These are phyloP conservation scores for Teleiodes luculella DNA, from an alignment of 2,888 invertebrate species.

Conservation along the genomic window DNA sequence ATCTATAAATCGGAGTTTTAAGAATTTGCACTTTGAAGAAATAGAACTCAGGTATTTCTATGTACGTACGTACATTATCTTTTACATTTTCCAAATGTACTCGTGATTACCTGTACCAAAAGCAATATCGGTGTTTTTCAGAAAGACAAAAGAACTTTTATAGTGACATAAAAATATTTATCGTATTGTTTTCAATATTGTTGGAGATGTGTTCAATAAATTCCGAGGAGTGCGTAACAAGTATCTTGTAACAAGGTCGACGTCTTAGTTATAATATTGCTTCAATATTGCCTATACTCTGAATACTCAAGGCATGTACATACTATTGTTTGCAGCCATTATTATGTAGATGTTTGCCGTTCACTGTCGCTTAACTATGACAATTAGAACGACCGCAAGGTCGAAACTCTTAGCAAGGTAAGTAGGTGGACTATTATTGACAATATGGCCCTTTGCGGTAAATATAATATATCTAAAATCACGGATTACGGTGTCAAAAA, in stretches of 20 bases:
- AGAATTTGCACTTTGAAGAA: slow-evolving; percentile 30
- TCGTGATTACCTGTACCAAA: no score
- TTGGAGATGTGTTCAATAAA: slow-evolving; percentile 29
- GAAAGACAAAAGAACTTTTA: background rate
- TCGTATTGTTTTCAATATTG: slow-evolving; percentile 3
- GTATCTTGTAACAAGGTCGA: slow-evolving; percentile 35
- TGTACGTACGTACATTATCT: no score
- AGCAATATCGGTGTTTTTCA: no score
- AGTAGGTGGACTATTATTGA: slow-evolving; percentile 14
- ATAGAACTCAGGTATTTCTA: no score
- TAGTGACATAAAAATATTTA: background rate
- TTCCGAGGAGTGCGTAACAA: slow-evolving; percentile 15
- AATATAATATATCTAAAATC: no score
- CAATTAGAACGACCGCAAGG: slow-evolving; percentile 51
- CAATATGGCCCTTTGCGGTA: background rate
- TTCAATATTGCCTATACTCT: slow-evolving; percentile 6
- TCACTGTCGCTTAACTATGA: slow-evolving; percentile 46
- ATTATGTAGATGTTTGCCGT: slow-evolving; percentile 51
- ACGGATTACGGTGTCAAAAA: no score
- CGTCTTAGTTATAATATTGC: slow-evolving; percentile 21
- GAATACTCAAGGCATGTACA: background rate
- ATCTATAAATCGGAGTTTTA: slow-evolving; percentile 36
- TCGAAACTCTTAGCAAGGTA: slow-evolving; percentile 33
- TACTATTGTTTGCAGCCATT: slow-evolving; percentile 44
- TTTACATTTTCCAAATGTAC: no score